Evolutionary conservation across 2,797 vertebrate species (phyloP).

Genomic region (Furcifer pardalis): DNA sequence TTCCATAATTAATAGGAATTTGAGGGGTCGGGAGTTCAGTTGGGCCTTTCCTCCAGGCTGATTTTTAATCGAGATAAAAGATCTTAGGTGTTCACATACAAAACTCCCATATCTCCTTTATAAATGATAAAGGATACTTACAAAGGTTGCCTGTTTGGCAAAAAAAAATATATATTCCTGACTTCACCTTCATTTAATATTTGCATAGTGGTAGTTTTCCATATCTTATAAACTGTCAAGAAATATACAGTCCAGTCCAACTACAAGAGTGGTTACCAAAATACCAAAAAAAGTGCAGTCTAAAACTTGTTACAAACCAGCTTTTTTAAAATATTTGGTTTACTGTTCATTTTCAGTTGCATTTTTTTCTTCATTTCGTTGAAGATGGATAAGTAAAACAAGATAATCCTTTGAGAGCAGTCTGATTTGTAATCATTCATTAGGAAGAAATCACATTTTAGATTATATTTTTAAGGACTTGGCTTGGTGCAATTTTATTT

Average conservation of each 20-base stretch:
- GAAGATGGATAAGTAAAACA: neutral
- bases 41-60: neutral
- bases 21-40: neutral
- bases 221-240: neutral
- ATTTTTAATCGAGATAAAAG: neutral
- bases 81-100: neutral
- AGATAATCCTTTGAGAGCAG: neutral
- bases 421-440: slow-evolving; percentile 7
- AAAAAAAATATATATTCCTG: neutral
- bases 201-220: neutral
- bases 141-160: neutral
- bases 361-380: neutral
- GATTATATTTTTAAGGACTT: slow-evolving; percentile 12
- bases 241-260: neutral
- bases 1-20: neutral
- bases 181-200: rapidly evolving
- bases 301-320: too few relatives aligned
- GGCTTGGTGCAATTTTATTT: neutral
- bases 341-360: neutral
- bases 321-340: too few relatives aligned
- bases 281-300: too few relatives aligned
- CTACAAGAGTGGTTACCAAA: neutral
- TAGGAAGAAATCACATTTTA: neutral
- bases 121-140: neutral
- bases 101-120: neutral